Evolutionary conservation across 1,140 invertebrate genomes (phyloP).

Genomic region (Rhopalosiphum padi): DNA sequence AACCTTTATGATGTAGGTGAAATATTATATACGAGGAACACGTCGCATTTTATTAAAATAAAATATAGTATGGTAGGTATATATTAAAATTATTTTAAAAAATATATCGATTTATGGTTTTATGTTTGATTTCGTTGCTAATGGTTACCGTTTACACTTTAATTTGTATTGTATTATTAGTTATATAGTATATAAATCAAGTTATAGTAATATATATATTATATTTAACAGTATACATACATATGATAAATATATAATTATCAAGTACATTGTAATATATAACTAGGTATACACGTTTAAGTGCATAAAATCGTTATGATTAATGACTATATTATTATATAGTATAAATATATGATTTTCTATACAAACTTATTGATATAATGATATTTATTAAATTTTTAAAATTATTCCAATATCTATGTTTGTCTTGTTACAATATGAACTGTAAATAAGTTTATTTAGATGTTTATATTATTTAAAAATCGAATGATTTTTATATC

Average conservation of each 20-base stretch:
- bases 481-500: not conserved
- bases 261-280: not conserved
- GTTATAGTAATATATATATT: too few species aligned
- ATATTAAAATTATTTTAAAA: not conserved
- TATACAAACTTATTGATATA: not conserved
- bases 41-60: not conserved
- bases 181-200: not conserved
- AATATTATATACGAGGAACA: not conserved
- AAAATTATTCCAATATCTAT: not conserved
- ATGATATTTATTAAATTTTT: not conserved
- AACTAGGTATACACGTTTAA: not conserved
- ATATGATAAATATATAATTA: not conserved
- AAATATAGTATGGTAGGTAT: too few species aligned
- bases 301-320: not conserved
- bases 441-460: not conserved
- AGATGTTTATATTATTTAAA: not conserved
- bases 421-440: not conserved
- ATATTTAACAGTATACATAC: not conserved
- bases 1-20: not conserved
- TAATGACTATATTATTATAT: not conserved
- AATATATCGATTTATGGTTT: not conserved
- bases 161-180: not conserved
- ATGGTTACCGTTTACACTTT: not conserved
- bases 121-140: slow-evolving; percentile 34
- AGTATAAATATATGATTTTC: not conserved